A percentile compares a stretch with the other conserved stretches of the same genome.
phyloP scores from a whole-genome alignment of 2,888 invertebrate species.

The Drosophila falleni region DNA sequence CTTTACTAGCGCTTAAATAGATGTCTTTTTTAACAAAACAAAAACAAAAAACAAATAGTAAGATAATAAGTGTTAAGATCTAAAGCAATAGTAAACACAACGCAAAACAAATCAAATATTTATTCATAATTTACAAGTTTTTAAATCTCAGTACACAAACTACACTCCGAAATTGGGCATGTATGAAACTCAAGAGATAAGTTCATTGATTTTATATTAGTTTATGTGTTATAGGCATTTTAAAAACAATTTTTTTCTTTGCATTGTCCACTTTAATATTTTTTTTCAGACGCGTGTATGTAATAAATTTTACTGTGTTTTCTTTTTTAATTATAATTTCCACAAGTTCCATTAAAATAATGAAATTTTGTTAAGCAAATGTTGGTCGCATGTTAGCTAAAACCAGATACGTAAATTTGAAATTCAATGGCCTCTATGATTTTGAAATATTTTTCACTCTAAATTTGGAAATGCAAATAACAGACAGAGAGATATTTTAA shows the following conservation, averaged over 20 bases:
- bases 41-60: slow-evolving; percentile 64
- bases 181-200: slow-evolving; percentile 50
- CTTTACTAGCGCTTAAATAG: slow-evolving; percentile 80
- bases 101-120: slow-evolving; percentile 72
- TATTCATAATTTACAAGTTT: slow-evolving; percentile 60
- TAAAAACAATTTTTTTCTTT: slow-evolving; percentile 23
- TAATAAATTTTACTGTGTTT: slow-evolving; percentile 35
- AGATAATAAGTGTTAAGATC: slow-evolving; percentile 78
- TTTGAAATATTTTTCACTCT: slow-evolving; percentile 55
- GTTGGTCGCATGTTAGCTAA: slow-evolving; percentile 56
- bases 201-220: slow-evolving; percentile 46
- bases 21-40: slow-evolving; percentile 62
- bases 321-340: slow-evolving; percentile 28
- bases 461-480: slow-evolving; percentile 50
- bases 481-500: slow-evolving; percentile 49
- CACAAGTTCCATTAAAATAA: slow-evolving; percentile 25
- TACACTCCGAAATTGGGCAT: slow-evolving; percentile 38
- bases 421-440: slow-evolving; percentile 67
- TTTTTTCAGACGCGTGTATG: slow-evolving; percentile 21
- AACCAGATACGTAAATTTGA: slow-evolving; percentile 77
- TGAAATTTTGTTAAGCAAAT: slow-evolving; percentile 42
- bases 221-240: slow-evolving; percentile 52
- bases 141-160: slow-evolving; percentile 66
- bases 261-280: slow-evolving; percentile 31
- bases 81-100: slow-evolving; percentile 66